Evolutionary conservation across 2,888 invertebrate genomes (phyloP), one percentile per base, ranked within the genome.

Genomic region (Pollenia labialis): DNA sequence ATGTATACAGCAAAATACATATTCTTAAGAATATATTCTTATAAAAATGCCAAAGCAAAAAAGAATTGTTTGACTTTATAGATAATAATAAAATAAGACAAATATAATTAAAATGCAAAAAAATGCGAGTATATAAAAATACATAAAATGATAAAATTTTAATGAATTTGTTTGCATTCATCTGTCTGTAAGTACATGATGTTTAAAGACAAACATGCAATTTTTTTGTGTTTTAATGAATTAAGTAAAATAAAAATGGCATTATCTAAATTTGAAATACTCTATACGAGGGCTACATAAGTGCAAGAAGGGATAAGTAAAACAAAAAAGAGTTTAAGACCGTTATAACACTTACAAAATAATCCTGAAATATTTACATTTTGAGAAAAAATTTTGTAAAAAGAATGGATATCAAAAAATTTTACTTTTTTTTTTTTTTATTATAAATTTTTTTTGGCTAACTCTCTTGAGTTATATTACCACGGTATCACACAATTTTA

Each of bases 201-300:
- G 50, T 50, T 16, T 58, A 18, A 50, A 74, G 58, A 81, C 48
- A 68, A 66, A 71, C 50, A 74, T 66, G 12, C 40, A 58, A 40
- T 42, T 44, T 56, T 68, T 72, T 56, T 48, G 23, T 50, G n/a
- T 81, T 66, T 0, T 2, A 68, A 68, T 75, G 52, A 52, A 54
- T 81, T 58, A 60, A 68, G 44, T 12, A 32, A 68, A 79, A 71
- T 52, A 52, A 42, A 79, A 79, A 69, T 52, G 48, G 58, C 9
- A 32, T 60, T 60, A 71, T 52, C 44, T 50, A 77, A 46, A 40
- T 52, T n/a, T 32, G n/a, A 50, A 18, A 50, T 58, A 79, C 50
- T 60, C 69, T 58, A 79, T 12, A 32, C 11, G 12, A 52, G 1
- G 32, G 4, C 32, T 32, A 32, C 32, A 32, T 32, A 6, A 32